Conservation (phyloP, 2,888 invertebrate genomes). For the Diloba caeruleocephala region DNA sequence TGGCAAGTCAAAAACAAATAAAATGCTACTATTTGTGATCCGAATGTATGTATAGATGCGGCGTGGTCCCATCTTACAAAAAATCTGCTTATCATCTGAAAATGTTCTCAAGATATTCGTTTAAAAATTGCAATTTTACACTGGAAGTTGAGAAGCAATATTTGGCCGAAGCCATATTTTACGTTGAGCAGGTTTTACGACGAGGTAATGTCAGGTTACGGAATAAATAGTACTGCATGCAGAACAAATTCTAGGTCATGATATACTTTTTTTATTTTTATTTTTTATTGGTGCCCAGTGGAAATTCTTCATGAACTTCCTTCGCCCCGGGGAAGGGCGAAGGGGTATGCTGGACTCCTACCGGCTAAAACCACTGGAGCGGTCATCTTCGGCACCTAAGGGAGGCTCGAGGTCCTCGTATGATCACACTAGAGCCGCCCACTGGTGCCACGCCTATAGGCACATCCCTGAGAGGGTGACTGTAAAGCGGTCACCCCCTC, state of each 20-base stretch:
- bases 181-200: slow-evolving; percentile 27
- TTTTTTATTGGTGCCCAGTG: no score
- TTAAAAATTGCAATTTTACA: slow-evolving; percentile 37
- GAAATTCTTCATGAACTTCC: no score
- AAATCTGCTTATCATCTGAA: slow-evolving; percentile 6
- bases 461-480: no score
- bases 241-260: slow-evolving; percentile 1
- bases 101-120: slow-evolving; percentile 3
- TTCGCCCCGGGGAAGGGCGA: no score
- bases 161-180: slow-evolving; percentile 32
- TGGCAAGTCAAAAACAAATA: no score
- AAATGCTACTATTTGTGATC: neutral
- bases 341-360: no score
- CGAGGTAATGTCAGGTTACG: slow-evolving; percentile 22
- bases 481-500: no score
- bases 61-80: slow-evolving; percentile 1
- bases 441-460: no score
- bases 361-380: no score
- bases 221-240: slow-evolving; percentile 23
- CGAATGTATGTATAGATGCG: neutral
- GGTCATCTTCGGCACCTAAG: no score
- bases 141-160: slow-evolving; percentile 18
- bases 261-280: neutral
- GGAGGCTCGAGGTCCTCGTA: no score
- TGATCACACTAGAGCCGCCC: no score